Conservation (phyloP, 1,140 invertebrate genomes). For the Musca vetustissima region DNA sequence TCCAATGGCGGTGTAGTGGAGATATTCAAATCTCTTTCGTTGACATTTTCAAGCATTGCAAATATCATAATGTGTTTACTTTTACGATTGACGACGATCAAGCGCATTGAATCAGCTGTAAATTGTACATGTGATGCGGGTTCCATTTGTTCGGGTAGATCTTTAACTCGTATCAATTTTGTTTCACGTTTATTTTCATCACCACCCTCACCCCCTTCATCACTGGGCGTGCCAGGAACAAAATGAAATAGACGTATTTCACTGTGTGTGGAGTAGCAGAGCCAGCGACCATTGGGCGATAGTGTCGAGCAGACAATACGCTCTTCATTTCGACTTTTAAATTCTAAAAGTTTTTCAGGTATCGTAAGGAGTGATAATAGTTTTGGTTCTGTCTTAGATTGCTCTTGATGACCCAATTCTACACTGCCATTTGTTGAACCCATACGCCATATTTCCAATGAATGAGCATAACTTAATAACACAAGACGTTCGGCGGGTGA, state of each 20-base stretch:
- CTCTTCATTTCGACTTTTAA: conserved; percentile 65
- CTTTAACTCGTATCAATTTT: conserved; percentile 55
- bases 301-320: conserved; percentile 68
- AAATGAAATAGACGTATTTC: conserved; percentile 64
- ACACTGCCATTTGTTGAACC: conserved; percentile 54
- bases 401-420: conserved; percentile 32
- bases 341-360: conserved; percentile 67
- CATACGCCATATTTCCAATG: conserved; percentile 68
- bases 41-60: conserved; percentile 54
- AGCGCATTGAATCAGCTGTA: conserved; percentile 52
- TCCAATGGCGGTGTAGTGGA: neutral
- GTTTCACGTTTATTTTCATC: conserved; percentile 42
- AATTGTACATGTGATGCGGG: conserved; percentile 58
- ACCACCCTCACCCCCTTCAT: no score
- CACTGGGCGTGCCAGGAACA: neutral
- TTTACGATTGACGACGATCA: conserved; percentile 44
- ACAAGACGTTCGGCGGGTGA: conserved; percentile 63
- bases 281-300: conserved; percentile 67
- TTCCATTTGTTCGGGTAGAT: conserved; percentile 52
- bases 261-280: conserved; percentile 73
- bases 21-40: conserved; percentile 35
- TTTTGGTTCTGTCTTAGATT: conserved; percentile 3
- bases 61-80: conserved; percentile 47
- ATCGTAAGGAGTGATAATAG: conserved; percentile 47
- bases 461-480: conserved; percentile 69